Conservation (phyloP, 2,113 vertebrate genomes). For the Thinocorus orbignyianus region DNA sequence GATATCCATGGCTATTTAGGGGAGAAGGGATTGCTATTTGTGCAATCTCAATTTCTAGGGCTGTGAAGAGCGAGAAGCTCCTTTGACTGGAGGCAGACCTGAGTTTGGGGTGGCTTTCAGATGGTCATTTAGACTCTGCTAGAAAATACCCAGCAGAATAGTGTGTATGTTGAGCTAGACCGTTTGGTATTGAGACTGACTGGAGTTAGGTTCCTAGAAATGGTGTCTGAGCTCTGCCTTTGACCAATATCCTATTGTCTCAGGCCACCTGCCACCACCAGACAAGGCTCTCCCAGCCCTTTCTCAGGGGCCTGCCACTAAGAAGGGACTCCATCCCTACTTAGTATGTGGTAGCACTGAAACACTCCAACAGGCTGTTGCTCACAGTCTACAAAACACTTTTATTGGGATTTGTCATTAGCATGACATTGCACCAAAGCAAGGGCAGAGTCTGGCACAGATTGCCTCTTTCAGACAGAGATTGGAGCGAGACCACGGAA, state of each 20-base stretch:
- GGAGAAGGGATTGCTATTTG: not conserved
- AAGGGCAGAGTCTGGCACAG: not conserved
- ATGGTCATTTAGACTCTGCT: not conserved
- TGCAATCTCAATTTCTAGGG: not conserved
- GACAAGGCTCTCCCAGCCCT: not conserved
- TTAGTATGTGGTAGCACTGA: not conserved
- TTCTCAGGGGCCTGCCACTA: not conserved
- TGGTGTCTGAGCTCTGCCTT: not conserved
- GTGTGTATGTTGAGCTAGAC: not conserved
- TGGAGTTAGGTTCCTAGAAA: not conserved
- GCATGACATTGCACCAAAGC: not conserved
- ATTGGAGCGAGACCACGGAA: not conserved
- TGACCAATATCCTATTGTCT: not conserved
- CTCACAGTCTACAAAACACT: not conserved
- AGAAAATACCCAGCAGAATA: not conserved
- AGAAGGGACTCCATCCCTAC: too few species aligned
- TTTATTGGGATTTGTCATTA: not conserved
- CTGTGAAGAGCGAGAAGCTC: not conserved
- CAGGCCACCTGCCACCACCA: not conserved
- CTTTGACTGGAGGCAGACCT: not conserved
- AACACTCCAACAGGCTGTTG: not conserved
- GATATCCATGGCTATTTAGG: fast-evolving
- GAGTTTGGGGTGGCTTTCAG: not conserved
- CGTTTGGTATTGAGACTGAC: not conserved
- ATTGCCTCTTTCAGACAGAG: not conserved